phyloP scores from a whole-genome alignment of 1,140 invertebrate genomes.

The Drosophila persimilis region DNA sequence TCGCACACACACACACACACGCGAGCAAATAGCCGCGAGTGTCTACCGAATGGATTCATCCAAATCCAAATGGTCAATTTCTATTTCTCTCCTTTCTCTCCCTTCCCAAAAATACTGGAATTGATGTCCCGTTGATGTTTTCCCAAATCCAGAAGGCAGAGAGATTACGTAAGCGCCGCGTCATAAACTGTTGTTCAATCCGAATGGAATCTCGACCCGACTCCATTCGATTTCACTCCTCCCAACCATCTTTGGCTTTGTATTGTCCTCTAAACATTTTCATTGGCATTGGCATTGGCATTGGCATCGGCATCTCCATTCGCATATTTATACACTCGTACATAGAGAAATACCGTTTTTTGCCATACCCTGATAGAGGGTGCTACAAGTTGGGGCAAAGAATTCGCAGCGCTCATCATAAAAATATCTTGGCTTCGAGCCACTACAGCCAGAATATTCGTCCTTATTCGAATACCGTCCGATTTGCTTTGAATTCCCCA shows the following conservation, averaged over 20 bases:
- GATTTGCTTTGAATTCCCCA: too few relatives aligned
- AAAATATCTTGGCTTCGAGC: neutral
- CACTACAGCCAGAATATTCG: too few relatives aligned
- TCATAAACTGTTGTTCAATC: constrained; percentile 59
- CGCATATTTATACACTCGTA: constrained; percentile 9
- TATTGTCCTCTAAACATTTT: constrained; percentile 32
- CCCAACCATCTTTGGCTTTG: constrained; percentile 11
- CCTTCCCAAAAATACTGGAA: neutral
- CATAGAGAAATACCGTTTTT: neutral
- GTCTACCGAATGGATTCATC: constrained; percentile 44
- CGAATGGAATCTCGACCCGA: neutral
- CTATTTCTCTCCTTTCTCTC: neutral
- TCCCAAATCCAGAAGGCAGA: constrained; percentile 9
- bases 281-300: constrained; percentile 17
- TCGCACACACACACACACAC: too few relatives aligned
- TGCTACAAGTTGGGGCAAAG: too few relatives aligned
- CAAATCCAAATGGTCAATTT: constrained; percentile 52
- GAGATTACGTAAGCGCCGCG: constrained; percentile 72
- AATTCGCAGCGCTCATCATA: too few relatives aligned
- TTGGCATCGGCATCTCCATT: constrained; percentile 24
- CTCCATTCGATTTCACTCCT: neutral
- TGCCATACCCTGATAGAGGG: neutral
- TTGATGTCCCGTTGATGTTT: constrained; percentile 32
- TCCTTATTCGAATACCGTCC: too few relatives aligned
- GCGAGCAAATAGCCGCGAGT: constrained; percentile 41